phyloP scores from a whole-genome alignment of 2,888 invertebrate species.

The Apotomis betuletana region DNA sequence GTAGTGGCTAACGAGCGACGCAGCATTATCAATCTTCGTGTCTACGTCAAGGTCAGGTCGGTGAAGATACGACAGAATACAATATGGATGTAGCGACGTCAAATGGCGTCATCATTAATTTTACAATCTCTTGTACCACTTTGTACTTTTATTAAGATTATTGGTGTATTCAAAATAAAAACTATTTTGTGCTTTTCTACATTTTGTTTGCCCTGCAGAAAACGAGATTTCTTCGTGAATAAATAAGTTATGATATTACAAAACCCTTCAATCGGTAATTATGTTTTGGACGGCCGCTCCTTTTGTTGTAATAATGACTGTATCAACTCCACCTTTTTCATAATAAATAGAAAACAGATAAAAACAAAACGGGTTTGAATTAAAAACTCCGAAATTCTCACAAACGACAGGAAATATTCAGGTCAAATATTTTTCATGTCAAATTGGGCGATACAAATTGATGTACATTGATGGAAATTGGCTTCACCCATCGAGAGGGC shows the following conservation, averaged over 20 bases:
- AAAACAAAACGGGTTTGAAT: background rate
- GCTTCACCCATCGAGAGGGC: background rate
- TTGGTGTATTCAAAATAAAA: too few species aligned
- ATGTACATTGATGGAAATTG: conserved; percentile 1
- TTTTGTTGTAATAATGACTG: too few species aligned
- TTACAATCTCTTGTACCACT: background rate
- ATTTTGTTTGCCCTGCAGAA: too few species aligned
- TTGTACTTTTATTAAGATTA: background rate
- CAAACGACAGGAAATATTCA: conserved; percentile 11
- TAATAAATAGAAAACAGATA: too few species aligned
- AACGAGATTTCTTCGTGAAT: too few species aligned
- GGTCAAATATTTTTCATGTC: background rate
- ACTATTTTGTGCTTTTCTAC: too few species aligned
- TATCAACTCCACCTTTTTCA: too few species aligned
- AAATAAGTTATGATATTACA: too few species aligned
- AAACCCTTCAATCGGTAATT: too few species aligned
- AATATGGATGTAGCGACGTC: conserved; percentile 22
- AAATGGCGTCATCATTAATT: conserved; percentile 14
- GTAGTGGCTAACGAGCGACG: conserved; percentile 59
- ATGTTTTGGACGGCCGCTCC: too few species aligned
- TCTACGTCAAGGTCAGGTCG: conserved; percentile 56
- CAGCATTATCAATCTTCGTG: conserved; percentile 64
- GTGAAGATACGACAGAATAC: conserved; percentile 17
- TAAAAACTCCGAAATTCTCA: background rate
- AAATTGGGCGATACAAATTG: conserved; percentile 17